Evolutionary conservation across 1,140 invertebrate species (phyloP).

Genomic region (Aphelenchoides avenae): DNA sequence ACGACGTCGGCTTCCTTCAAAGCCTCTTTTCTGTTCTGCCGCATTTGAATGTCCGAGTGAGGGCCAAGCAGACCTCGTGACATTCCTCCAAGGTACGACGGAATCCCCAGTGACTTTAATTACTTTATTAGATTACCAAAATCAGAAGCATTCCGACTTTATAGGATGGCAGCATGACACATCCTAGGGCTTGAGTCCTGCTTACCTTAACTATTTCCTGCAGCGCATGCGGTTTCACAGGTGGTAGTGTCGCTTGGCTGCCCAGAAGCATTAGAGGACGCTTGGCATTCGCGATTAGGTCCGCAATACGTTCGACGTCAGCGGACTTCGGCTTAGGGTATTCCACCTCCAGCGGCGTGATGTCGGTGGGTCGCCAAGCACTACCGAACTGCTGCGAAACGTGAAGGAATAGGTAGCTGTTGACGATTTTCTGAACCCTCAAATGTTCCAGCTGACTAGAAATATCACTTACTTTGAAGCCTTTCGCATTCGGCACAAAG

Average conservation of each 20-base stretch:
- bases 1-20: conserved; percentile 68
- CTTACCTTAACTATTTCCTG: conserved; percentile 63
- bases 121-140: conserved; percentile 15
- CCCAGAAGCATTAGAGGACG: conserved; percentile 67
- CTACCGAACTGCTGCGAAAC: conserved; percentile 67
- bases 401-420: conserved; percentile 65
- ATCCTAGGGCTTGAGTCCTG: too few species aligned
- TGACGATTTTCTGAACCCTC: conserved; percentile 42
- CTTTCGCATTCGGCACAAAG: conserved; percentile 62
- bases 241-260: conserved; percentile 67
- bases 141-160: conserved; percentile 11
- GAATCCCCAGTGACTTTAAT: conserved; percentile 65
- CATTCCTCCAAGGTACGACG: conserved; percentile 69
- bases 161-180: too few species aligned
- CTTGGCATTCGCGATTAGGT: conserved; percentile 63
- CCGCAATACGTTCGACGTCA: conserved; percentile 62
- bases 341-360: conserved; percentile 63
- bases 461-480: conserved; percentile 35
- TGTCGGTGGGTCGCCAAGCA: conserved; percentile 64
- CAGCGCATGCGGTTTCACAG: conserved; percentile 63
- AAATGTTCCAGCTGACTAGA: not conserved
- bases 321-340: conserved; percentile 54
- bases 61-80: conserved; percentile 66
- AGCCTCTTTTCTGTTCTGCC: conserved; percentile 66
- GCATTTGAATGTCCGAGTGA: conserved; percentile 62